Percentiles rank a stretch among this genome's conserved stretches.
These are phyloP conservation scores for Menidia menidia DNA, from an alignment of 2,797 vertebrate genomes.

Conservation along the genomic window DNA sequence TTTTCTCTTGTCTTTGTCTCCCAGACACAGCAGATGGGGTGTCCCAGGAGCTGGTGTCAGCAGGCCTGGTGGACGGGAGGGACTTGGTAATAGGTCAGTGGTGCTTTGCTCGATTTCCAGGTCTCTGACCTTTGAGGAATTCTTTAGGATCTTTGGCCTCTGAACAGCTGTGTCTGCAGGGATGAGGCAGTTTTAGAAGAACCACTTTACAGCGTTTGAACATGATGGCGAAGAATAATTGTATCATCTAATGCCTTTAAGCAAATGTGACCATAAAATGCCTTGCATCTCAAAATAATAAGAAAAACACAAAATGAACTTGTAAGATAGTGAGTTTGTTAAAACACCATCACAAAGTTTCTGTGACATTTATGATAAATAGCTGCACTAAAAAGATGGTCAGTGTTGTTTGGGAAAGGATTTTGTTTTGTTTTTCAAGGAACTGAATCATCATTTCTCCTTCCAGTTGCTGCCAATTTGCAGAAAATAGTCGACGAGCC, in stretches of 20 bases:
- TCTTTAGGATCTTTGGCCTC: too few relatives aligned
- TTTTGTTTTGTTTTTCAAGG: neutral
- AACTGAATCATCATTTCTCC: conserved; percentile 37
- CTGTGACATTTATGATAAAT: too few relatives aligned
- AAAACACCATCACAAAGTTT: too few relatives aligned
- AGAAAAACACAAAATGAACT: too few relatives aligned
- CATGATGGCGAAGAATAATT: neutral
- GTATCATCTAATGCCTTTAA: neutral
- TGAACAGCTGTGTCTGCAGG: too few relatives aligned
- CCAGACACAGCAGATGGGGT: conserved; percentile 98
- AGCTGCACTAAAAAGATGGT: too few relatives aligned
- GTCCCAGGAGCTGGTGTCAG: conserved; percentile 97
- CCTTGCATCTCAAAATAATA: neutral
- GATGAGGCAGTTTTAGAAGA: neutral
- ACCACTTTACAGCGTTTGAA: neutral
- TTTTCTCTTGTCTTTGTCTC: conserved; percentile 19
- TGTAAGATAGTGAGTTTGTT: too few relatives aligned
- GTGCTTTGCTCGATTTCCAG: neutral
- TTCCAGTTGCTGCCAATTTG: conserved; percentile 97
- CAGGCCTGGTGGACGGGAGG: conserved; percentile 96
- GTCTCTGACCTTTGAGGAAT: too few relatives aligned
- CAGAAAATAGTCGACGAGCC: conserved; percentile 99
- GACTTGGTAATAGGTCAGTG: conserved; percentile 96
- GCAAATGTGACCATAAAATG: neutral
- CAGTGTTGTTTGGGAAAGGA: too few relatives aligned